Evolutionary conservation across 2,888 invertebrate species (phyloP).

Genomic region (Allophyes oxyacanthae): DNA sequence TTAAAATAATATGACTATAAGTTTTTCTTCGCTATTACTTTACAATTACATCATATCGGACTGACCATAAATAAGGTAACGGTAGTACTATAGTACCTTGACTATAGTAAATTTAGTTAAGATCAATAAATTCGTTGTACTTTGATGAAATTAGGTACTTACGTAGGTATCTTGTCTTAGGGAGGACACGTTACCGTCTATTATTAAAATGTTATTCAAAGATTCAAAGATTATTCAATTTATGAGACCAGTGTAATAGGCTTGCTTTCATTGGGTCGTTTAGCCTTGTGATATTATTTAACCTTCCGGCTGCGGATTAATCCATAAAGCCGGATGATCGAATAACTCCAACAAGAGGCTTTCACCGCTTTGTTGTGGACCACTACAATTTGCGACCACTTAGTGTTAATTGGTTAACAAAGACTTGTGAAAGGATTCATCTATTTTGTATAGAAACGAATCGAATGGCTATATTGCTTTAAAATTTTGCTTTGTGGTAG

Average conservation of each 20-base stretch:
- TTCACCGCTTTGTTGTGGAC: conserved; percentile 26
- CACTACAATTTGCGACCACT: conserved; percentile 31
- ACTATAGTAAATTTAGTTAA: too few species aligned
- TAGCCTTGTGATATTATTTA: conserved; percentile 1
- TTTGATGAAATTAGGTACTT: too few species aligned
- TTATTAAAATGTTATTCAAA: too few species aligned
- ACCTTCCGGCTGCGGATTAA: conserved; percentile 14
- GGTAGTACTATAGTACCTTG: too few species aligned
- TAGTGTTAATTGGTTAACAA: conserved; percentile 30
- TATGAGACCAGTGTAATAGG: background rate
- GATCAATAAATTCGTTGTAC: too few species aligned
- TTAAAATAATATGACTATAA: conserved; percentile 35
- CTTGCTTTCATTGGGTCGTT: background rate
- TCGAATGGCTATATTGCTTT: conserved; percentile 4
- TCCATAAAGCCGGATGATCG: conserved; percentile 13
- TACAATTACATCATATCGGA: background rate
- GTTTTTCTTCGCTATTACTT: conserved; percentile 19
- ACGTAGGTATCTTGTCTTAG: too few species aligned
- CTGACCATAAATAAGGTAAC: background rate
- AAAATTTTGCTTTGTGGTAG: conserved; percentile 11
- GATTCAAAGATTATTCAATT: too few species aligned
- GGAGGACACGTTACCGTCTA: too few species aligned
- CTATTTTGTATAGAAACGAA: conserved; percentile 15
- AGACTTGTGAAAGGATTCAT: conserved; percentile 21
- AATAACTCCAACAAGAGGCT: conserved; percentile 32